A percentile compares a stretch with the other conserved stretches of the same genome.
These are phyloP conservation scores for Zoanthus solanderi DNA, from an alignment of 92 coral and sea anemone species.

Conservation along the genomic window DNA sequence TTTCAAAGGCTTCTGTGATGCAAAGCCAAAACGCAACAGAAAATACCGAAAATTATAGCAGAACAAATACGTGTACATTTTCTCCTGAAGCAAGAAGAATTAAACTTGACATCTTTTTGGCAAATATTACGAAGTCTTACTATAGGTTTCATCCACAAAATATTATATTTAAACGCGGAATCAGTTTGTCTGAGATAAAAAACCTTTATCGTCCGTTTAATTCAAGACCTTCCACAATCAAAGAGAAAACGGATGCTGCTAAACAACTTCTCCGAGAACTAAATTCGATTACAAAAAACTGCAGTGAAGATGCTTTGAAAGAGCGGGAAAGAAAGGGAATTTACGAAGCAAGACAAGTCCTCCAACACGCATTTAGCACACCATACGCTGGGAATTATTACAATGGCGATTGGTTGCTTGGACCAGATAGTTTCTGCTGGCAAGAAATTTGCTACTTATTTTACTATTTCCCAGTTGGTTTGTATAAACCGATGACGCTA, in stretches of 20 bases:
- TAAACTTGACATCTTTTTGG: slow-evolving; percentile 59
- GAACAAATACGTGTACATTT: slow-evolving; percentile 34
- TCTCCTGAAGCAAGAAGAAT: slow-evolving; percentile 70
- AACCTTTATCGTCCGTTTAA: slow-evolving; percentile 71
- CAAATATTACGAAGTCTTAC: slow-evolving; percentile 60
- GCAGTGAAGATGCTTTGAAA: slow-evolving; percentile 52
- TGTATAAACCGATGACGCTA: slow-evolving; percentile 56
- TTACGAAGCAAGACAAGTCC: slow-evolving; percentile 67
- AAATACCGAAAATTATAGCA: slow-evolving; percentile 6
- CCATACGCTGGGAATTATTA: slow-evolving; percentile 86
- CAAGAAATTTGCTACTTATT: slow-evolving; percentile 74
- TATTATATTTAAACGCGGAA: slow-evolving; percentile 28
- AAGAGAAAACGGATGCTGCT: slow-evolving; percentile 72
- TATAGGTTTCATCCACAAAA: slow-evolving; percentile 51
- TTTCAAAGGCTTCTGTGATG: not conserved
- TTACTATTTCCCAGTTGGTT: not conserved
- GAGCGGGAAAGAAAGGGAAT: slow-evolving; percentile 68
- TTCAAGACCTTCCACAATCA: slow-evolving; percentile 71
- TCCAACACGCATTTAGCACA: slow-evolving; percentile 66
- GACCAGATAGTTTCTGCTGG: slow-evolving; percentile 87
- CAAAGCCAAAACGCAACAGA: slow-evolving; percentile 35
- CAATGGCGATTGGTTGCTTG: slow-evolving; percentile 92
- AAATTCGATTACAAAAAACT: slow-evolving; percentile 48
- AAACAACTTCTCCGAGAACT: slow-evolving; percentile 54
- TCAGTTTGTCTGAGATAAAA: slow-evolving; percentile 55